Percentiles rank a stretch among this genome's conserved stretches.
Evolutionary conservation across 1,140 invertebrate genomes (phyloP).

Genomic region (Aricia agestis): DNA sequence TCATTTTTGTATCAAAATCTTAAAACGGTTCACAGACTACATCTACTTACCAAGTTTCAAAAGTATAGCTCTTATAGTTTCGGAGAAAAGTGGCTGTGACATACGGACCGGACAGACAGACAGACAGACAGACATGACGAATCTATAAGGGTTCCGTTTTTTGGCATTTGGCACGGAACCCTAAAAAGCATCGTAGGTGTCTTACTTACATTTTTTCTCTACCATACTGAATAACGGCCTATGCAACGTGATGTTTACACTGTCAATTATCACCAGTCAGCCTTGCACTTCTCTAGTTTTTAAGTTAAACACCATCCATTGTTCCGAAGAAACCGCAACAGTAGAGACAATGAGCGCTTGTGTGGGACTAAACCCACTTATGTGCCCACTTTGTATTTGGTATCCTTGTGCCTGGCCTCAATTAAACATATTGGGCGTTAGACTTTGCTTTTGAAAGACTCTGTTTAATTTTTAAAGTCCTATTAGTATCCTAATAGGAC

Average conservation of each 20-base stretch:
- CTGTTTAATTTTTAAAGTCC: background rate
- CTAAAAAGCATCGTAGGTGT: background rate
- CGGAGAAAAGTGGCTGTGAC: too few species aligned
- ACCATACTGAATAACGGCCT: background rate
- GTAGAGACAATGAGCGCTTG: constrained; percentile 2
- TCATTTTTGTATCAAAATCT: too few species aligned
- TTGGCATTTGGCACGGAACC: too few species aligned
- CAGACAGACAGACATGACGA: too few species aligned
- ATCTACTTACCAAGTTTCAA: too few species aligned
- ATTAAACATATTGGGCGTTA: background rate
- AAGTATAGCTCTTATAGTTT: too few species aligned
- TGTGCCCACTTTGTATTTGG: constrained; percentile 6
- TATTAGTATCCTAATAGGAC: too few species aligned
- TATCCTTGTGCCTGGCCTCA: constrained; percentile 10
- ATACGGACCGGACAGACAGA: too few species aligned
- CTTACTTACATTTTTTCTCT: background rate
- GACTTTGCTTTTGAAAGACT: background rate
- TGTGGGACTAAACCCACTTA: constrained; percentile 9
- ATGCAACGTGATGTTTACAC: constrained; percentile 32
- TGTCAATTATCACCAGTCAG: background rate
- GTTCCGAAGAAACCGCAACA: constrained; percentile 2
- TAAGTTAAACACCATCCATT: constrained; percentile 8
- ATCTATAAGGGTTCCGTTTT: too few species aligned
- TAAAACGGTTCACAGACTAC: too few species aligned
- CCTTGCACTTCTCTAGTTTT: constrained; percentile 14